Evolutionary conservation across 1,140 invertebrate species (phyloP), one percentile per base, ranked within the genome.

Genomic region (Brachionus sp.): DNA sequence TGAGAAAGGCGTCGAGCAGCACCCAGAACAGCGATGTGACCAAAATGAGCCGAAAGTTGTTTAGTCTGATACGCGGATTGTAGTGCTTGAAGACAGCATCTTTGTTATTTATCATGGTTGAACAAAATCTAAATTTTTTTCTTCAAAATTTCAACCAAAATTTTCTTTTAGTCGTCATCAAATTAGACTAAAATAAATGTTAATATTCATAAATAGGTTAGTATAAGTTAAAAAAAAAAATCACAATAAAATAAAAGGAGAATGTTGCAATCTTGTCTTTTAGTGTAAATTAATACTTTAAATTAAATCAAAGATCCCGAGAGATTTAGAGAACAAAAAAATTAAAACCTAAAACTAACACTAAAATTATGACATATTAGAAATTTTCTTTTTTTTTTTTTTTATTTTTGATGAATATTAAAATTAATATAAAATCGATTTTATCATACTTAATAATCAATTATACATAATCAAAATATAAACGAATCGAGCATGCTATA

Each of bases 21-120:
- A 82, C 57, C 80, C 80, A 82, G 35, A 82, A 82, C 16, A 82
- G 35, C 4, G 80, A 82, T 33, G 80, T 82, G 35, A 66, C n/a
- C 9, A 82, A 6, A 9, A 82, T 68, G 9, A 82, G 25, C 3
- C 57, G 80, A 70, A 66, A 80, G 50, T 80, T 62, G 50, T 80
- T 80, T 25, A 62, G 19, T 29, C 46, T 77, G 16, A 13, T 10
- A 12, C 77, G n/a, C 3, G 77, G 10, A 46, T 75, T 75, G 70
- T 75, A 25, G 7, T 4, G 16, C 44, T 33, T 75, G n/a, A 75
- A 75, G 2, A 39, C 70, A 29, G 29, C 29, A 50, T 75, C 70
- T 75, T 75, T 75, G 33, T 1, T n/a, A n/a, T n/a, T 75, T 3
- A 75, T 75, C 70, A 75, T 75, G 33, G 12, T 73, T 37, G 37